Base-by-base conservation (phyloP, 1,140 invertebrate genomes). In the Bombus soroeensis region DNA sequence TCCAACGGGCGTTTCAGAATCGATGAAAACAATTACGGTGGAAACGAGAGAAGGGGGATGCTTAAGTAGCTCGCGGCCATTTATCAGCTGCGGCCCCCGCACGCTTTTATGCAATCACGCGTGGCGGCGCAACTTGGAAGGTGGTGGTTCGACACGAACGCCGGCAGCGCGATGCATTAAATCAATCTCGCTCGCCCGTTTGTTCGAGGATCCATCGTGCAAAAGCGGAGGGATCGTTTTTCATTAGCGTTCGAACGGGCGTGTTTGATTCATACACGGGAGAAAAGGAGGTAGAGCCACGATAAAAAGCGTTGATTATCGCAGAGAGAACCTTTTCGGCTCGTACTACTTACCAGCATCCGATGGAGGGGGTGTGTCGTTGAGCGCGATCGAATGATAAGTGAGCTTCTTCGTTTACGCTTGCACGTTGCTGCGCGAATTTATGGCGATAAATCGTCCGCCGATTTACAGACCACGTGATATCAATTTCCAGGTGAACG, bases 221-320 rank as follows among this genome's bases (percentile, higher is more conserved):
- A 32, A 59, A 34, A 28, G 62, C 22, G 32, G 53, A 32, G 41
- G 53, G 71, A 88, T 82, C 84, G 78, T 88, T 88, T 88, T 88
- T 88, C 73, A 86, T 39, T 39, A 80, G 47, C 47, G 47, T 64
- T 81, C 41, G 47, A 72, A 32, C 75, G 47, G 25, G 22, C 28
- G 64, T 62, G 75, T 66, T 82, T 47, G 73, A 87, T 68, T 85
- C 59, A 41, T 43, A 18, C 53, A 53, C 32, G 12, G 15, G 18
- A n/a, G 32, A 22, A 34, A 1, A 22, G 66, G 22, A 37, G 18
- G 0, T 53, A 18, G 15, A 6, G 13, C 13, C 68, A 6, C 12
- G 34, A n/a, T 75, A 77, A 78, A 78, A 87, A 64, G 77, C 53
- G 18, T 74, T 74, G 37, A 79, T 74, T 53, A 73, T 80, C 39